phyloP scores from a whole-genome alignment of 2,797 vertebrate genomes.

The Muraenolepis orangiensis region DNA sequence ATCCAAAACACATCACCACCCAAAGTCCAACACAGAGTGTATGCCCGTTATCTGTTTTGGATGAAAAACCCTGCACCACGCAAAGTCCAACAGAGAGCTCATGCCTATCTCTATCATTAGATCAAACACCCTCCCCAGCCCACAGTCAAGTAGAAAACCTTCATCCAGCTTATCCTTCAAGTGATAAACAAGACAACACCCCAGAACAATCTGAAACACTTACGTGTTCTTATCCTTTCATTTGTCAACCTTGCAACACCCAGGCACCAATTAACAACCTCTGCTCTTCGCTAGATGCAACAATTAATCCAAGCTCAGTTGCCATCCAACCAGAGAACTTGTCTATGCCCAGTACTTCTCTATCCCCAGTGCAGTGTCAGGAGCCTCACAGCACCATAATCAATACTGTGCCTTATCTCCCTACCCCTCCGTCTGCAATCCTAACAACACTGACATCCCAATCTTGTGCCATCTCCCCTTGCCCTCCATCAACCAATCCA shows the following conservation, averaged over 20 bases:
- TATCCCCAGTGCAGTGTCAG: conserved; percentile 31
- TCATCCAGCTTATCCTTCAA: conserved; percentile 37
- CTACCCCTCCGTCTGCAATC: conserved; percentile 44
- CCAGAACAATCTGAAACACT: conserved; percentile 47
- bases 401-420: conserved; percentile 68
- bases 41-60: neutral
- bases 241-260: conserved; percentile 42
- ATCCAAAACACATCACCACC: neutral
- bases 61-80: neutral
- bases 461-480: conserved; percentile 34
- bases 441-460: conserved; percentile 44
- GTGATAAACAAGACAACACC: conserved; percentile 37
- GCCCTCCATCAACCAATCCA: conserved; percentile 43
- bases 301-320: conserved; percentile 27
- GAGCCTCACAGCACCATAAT: conserved; percentile 43
- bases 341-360: conserved; percentile 23
- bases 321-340: conserved; percentile 38
- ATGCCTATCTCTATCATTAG: conserved; percentile 37
- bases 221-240: conserved; percentile 25
- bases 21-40: neutral
- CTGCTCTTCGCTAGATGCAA: conserved; percentile 39
- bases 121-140: conserved; percentile 50
- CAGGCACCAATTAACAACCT: conserved; percentile 46
- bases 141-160: conserved; percentile 59
- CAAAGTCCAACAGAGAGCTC: conserved; percentile 21